Percentiles rank a stretch among this genome's conserved stretches.
Evolutionary conservation across 2,888 invertebrate genomes (phyloP).

Genomic region (Drosophila setosimentum): DNA sequence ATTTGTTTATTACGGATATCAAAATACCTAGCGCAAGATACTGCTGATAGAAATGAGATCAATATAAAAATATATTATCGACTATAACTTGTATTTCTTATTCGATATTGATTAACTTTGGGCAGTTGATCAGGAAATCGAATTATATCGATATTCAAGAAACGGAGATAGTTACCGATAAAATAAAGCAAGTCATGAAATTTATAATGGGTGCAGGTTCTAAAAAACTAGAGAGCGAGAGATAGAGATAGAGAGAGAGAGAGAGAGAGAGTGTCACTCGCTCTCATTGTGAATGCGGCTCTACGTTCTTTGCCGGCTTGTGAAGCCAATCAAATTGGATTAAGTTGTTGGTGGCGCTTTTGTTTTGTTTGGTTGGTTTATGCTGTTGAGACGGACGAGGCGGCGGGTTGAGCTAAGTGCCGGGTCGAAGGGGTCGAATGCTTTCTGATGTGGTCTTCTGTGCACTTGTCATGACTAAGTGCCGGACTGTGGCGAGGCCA

Average conservation of each 20-base stretch:
- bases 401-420: not conserved
- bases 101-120: not conserved
- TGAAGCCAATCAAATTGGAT: constrained; percentile 73
- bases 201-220: not conserved
- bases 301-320: constrained; percentile 25
- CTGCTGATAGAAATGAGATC: not conserved
- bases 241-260: not conserved
- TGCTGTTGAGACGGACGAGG: constrained; percentile 1
- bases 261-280: not conserved
- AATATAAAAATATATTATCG: not conserved
- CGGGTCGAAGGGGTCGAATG: not conserved
- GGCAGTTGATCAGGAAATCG: not conserved
- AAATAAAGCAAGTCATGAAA: not conserved
- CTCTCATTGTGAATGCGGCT: constrained; percentile 3
- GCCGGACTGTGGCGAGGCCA: constrained; percentile 45
- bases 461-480: constrained; percentile 40
- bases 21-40: no score
- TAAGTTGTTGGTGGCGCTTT: constrained; percentile 70
- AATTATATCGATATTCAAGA: not conserved
- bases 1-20: not conserved
- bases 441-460: constrained; percentile 12
- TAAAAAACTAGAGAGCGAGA: not conserved
- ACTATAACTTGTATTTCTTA: not conserved
- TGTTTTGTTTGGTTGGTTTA: constrained; percentile 40
- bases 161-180: not conserved